Conservation (phyloP, 1,140 invertebrate genomes). For the Penaeus japonicus region DNA sequence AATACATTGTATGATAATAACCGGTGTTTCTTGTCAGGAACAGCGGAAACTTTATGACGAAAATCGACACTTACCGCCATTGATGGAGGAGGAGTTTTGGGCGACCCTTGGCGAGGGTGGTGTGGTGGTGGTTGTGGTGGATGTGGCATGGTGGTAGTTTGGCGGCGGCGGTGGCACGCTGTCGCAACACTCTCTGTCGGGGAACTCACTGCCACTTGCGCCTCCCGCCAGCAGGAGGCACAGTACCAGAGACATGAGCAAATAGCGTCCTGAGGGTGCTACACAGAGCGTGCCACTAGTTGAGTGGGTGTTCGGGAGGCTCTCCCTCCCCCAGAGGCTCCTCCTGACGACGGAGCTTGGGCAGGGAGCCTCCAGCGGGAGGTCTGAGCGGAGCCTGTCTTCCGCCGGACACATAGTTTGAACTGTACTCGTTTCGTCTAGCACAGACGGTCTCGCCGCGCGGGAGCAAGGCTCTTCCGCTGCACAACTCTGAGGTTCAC, state of each 20-base stretch:
- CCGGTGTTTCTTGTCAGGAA: too few species aligned
- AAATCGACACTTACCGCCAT: neutral
- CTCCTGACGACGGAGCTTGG: neutral
- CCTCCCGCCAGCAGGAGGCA: constrained; percentile 50
- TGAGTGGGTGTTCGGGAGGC: neutral
- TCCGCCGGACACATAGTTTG: neutral
- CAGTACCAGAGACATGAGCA: neutral
- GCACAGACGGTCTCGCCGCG: neutral
- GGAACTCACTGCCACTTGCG: constrained; percentile 49
- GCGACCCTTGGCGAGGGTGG: constrained; percentile 20
- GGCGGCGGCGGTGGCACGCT: constrained; percentile 57
- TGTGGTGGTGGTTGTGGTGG: constrained; percentile 57
- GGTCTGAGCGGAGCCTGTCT: too few species aligned
- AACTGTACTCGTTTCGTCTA: neutral
- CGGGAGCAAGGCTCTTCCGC: neutral
- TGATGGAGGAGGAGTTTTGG: constrained; percentile 3
- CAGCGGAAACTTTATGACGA: neutral
- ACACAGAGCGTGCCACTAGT: neutral
- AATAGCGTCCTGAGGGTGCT: neutral
- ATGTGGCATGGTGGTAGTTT: constrained; percentile 56
- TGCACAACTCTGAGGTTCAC: neutral
- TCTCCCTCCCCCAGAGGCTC: neutral
- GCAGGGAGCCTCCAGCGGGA: neutral
- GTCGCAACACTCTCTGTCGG: constrained; percentile 58
- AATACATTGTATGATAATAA: too few species aligned